Evolutionary conservation across 2,797 vertebrate species (phyloP).

Genomic region (Anniella stebbinsi): DNA sequence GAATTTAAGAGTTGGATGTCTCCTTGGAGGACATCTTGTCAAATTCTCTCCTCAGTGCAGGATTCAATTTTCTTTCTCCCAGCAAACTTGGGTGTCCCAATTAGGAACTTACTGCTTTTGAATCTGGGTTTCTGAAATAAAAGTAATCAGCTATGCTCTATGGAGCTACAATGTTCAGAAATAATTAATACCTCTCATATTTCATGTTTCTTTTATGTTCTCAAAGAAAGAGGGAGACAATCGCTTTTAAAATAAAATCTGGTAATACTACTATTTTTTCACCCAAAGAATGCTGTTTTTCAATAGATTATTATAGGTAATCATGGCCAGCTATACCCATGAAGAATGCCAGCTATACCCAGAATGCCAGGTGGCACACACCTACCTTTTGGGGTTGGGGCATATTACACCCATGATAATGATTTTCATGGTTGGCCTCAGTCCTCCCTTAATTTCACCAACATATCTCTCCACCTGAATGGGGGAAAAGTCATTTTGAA

Average conservation of each 20-base stretch:
- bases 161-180: neutral
- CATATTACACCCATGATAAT: slow-evolving; percentile 89
- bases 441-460: slow-evolving; percentile 90
- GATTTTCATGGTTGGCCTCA: slow-evolving; percentile 92
- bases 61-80: neutral
- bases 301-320: slow-evolving; percentile 6
- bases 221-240: neutral
- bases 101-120: neutral
- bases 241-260: neutral
- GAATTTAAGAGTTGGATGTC: neutral
- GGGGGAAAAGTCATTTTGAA: neutral
- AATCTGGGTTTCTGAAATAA: neutral
- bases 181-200: neutral
- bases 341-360: neutral
- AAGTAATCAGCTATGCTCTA: neutral
- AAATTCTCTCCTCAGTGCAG: neutral
- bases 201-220: slow-evolving; percentile 1
- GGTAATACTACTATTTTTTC: neutral
- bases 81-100: no score
- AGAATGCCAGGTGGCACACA: neutral
- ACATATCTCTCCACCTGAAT: slow-evolving; percentile 85
- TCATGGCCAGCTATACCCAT: neutral
- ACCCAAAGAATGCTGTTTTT: slow-evolving; percentile 5
- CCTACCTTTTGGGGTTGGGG: slow-evolving; percentile 88
- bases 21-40: neutral